Percentiles rank a stretch among this genome's conserved stretches.
Evolutionary conservation across 2,888 invertebrate species (phyloP).

Genomic region (Drosophila austrosaltans): DNA sequence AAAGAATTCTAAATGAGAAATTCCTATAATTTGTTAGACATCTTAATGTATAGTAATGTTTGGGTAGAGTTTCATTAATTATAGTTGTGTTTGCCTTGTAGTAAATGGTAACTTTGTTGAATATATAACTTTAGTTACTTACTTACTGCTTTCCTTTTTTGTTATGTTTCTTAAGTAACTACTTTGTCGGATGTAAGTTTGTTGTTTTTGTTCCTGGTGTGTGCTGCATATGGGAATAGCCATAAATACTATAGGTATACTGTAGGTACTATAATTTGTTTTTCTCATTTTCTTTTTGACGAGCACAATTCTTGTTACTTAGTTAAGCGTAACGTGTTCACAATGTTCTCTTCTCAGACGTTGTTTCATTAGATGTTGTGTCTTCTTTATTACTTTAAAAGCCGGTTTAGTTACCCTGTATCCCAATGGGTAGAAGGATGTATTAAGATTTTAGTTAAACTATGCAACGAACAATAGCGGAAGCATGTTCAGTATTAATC

Average conservation of each 20-base stretch:
- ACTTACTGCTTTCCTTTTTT: too few species aligned
- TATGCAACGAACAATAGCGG: background rate
- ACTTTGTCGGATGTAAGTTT: background rate
- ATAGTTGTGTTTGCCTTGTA: too few species aligned
- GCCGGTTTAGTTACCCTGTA: slow-evolving; percentile 55
- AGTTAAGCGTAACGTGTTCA: slow-evolving; percentile 44
- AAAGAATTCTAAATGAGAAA: too few species aligned
- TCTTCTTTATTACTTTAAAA: slow-evolving; percentile 33
- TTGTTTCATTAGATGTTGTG: slow-evolving; percentile 10
- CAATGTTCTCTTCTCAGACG: slow-evolving; percentile 13
- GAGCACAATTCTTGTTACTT: slow-evolving; percentile 28
- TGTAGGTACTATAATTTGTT: slow-evolving; percentile 13
- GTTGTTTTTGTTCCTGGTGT: background rate
- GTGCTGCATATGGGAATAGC: background rate
- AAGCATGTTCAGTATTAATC: too few species aligned
- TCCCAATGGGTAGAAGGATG: slow-evolving; percentile 1
- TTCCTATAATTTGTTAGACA: too few species aligned
- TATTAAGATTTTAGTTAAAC: background rate
- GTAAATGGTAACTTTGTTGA: too few species aligned
- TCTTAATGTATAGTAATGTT: too few species aligned
- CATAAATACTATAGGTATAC: background rate
- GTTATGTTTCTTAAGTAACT: too few species aligned
- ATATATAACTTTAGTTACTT: too few species aligned
- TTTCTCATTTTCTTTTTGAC: slow-evolving; percentile 4
- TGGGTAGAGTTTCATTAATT: too few species aligned